Base-by-base conservation (phyloP, 2,113 vertebrate species). In the Neoarius graeffei region DNA sequence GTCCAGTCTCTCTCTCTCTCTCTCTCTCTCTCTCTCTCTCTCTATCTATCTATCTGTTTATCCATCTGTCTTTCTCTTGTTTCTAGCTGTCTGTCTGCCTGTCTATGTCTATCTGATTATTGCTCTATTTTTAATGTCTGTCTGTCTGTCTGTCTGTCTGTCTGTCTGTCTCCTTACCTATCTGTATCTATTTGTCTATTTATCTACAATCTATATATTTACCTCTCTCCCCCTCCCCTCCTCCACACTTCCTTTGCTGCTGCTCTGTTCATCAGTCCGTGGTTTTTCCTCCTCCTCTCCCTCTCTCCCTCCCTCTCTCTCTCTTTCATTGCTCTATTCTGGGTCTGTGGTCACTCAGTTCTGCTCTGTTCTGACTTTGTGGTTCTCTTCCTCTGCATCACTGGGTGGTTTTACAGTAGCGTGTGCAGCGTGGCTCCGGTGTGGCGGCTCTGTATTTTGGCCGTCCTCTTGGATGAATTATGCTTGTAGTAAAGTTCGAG, bases 251-350 rank as follows among this genome's bases (percentile, higher is more conserved):
- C 87, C 87, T 84, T 79, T 57, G 23, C 82, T 30, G 35, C 87
- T 77, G 82, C 69, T 88, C 71, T 84, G n/a, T 88, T 88, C 87
- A 88, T 50, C 71, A 83, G 87, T 88, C 82, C 15, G 82, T 88
- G 87, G 87, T 83, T 88, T 83, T 82, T 48, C 42, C 64, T 69
- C 81, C 85, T 69, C n/a, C 66, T 56, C 81, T 30, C 64, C 19
- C 62, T 73, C 79, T 0, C 66, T n/a, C 66, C 30, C 42, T 66
- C 67, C 0, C 54, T 25, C 50, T n/a, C 71, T 73, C 20, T 87
- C 42, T 80, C 86, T 86, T 79, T 73, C 54, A 81, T 86, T 81
- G 60, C 79, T 89, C 87, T 86, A 89, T 89, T 90, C 88, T 89
- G 52, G 84, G 86, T 50, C 76, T 88, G 85, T 88, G 89, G 85